Percentiles rank a stretch among this genome's conserved stretches.
Evolutionary conservation across 2,797 vertebrate genomes (phyloP).

Genomic region (Falco biarmicus): DNA sequence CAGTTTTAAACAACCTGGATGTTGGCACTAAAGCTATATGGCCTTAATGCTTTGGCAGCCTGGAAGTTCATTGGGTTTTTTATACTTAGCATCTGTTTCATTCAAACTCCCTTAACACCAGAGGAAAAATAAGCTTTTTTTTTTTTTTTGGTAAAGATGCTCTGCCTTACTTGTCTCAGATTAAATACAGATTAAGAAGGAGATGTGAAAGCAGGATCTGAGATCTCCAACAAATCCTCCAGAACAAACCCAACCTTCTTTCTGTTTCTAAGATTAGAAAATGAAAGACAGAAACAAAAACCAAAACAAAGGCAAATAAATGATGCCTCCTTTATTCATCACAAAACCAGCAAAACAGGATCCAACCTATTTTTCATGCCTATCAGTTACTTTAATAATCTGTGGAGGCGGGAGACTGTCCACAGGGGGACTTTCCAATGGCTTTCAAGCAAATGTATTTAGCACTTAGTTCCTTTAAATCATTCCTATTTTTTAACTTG

Average conservation of each 20-base stretch:
- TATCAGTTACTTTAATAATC: neutral
- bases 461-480: constrained; percentile 47
- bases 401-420: neutral
- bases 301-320: neutral
- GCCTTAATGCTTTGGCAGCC: neutral
- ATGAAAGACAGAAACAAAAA: constrained; percentile 14
- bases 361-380: neutral
- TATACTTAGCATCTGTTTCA: neutral
- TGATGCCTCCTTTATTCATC: neutral
- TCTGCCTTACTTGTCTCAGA: neutral
- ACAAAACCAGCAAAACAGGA: neutral
- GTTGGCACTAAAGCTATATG: neutral
- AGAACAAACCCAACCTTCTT: neutral
- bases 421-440: constrained; percentile 17
- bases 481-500: constrained; percentile 12
- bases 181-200: neutral
- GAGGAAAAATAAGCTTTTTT: neutral
- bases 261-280: constrained; percentile 21
- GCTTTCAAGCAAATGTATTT: neutral
- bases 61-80: neutral
- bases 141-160: neutral
- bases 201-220: neutral
- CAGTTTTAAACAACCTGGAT: neutral
- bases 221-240: neutral
- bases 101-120: neutral